A percentile compares a stretch with the other conserved stretches of the same genome.
phyloP scores from a whole-genome alignment of 2,113 vertebrate genomes.

The Tetrao urogallus region DNA sequence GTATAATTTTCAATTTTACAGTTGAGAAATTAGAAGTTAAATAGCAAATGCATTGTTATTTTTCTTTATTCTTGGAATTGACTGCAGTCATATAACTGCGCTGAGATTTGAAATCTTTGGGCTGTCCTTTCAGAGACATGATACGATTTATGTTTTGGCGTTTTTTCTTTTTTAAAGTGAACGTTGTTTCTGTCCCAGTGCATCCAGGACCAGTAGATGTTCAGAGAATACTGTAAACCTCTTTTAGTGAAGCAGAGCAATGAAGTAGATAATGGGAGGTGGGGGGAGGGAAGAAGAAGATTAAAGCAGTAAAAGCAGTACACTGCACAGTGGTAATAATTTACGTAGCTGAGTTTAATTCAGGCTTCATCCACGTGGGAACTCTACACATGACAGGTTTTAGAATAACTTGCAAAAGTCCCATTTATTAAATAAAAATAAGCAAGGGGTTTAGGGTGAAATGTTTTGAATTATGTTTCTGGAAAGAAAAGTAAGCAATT shows the following conservation, averaged over 20 bases:
- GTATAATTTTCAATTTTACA: neutral
- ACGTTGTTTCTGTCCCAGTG: neutral
- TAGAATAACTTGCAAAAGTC: neutral
- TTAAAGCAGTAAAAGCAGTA: neutral
- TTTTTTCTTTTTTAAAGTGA: neutral
- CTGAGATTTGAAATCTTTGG: neutral
- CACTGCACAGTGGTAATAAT: neutral
- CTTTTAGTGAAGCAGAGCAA: neutral
- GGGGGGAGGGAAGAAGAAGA: neutral
- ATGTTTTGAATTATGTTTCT: conserved; percentile 10
- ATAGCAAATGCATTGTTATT: neutral
- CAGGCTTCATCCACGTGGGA: neutral
- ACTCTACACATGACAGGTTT: neutral
- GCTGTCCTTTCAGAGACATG: neutral
- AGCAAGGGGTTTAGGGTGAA: neutral
- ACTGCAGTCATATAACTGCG: neutral
- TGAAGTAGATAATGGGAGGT: neutral
- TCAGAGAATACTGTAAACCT: neutral
- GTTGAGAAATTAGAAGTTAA: neutral
- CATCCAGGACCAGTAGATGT: neutral
- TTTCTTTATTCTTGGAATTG: neutral
- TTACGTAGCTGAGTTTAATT: neutral
- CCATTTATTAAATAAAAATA: neutral
- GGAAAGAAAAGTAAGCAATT: neutral
- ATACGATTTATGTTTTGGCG: neutral